A percentile compares a stretch with the other conserved stretches of the same genome.
Conservation (phyloP, 35 echinoderm and acorn worm genomes). For the Stichopus chloronotus region DNA sequence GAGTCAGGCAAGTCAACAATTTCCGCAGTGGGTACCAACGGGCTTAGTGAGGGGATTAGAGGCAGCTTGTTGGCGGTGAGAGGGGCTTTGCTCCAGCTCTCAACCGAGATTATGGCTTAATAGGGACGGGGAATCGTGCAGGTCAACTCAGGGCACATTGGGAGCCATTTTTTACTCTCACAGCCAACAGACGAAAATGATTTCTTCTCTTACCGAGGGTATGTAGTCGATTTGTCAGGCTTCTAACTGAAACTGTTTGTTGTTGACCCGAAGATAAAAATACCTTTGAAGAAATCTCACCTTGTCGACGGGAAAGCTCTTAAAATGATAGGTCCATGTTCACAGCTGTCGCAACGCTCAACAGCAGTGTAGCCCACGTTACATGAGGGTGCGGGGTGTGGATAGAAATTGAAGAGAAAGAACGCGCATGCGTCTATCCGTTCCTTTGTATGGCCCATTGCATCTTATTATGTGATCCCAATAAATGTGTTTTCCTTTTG, state of each 20-base stretch:
- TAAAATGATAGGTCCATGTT: background rate
- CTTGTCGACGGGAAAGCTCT: background rate
- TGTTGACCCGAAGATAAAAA: slow-evolving; percentile 10
- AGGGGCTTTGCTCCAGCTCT: background rate
- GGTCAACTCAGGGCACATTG: background rate
- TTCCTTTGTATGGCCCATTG: too few species aligned
- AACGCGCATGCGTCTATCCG: too few species aligned
- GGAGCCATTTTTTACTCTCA: background rate
- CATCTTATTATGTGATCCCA: too few species aligned
- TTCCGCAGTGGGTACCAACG: background rate
- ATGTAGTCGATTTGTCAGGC: background rate
- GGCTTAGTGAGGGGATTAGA: slow-evolving; percentile 44
- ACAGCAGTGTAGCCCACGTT: background rate
- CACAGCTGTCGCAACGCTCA: background rate
- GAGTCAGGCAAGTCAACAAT: slow-evolving; percentile 5
- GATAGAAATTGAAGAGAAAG: too few species aligned
- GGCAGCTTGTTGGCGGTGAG: slow-evolving; percentile 10
- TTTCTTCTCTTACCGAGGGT: background rate
- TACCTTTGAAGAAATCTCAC: background rate
- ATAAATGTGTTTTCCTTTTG: too few species aligned
- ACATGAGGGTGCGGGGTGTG: too few species aligned
- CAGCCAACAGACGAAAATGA: background rate
- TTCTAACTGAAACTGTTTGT: background rate
- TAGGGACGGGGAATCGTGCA: background rate
- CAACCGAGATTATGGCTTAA: slow-evolving; percentile 11